Evolutionary conservation across 2,888 invertebrate genomes (phyloP), one percentile per base, ranked within the genome.

Genomic region (Arctia plantaginis): DNA sequence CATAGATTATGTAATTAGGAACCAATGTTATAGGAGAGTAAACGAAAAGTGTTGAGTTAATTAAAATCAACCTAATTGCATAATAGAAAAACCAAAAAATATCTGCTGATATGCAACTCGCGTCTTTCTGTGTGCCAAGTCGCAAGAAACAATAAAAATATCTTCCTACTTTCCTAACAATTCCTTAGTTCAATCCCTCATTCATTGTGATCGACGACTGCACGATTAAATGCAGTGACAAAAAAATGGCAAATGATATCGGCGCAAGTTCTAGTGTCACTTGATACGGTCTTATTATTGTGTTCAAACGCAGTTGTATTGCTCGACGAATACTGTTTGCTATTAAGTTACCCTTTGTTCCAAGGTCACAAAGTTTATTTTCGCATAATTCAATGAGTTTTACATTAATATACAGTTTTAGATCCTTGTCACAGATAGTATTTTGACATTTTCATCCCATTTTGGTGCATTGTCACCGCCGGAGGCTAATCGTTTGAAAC

Each of bases 401-500:
- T 55, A 76, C 74, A 65, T 33, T 72, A 73, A 79, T 82, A 77
- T 71, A 79, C 74, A 78, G 76, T 84, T 87, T 88, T 86, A 92
- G 94, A 94, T 94, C 85, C 91, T 90, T 88, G 86, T 86, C 84
- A 82, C 82, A 93, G 94, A 95, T 95, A 92, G 93, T 93, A 94
- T 94, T 94, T 94, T 95, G 95, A 94, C 95, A 92, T 95, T 94
- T 94, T 93, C 93, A 95, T 95, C 94, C 94, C 86, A 93, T 95
- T 94, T 92, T 89, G 89, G 81, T 81, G 90, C 86, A 92, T 93
- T 91, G 92, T 92, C 88, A 88, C 86, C 89, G 91, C 90, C 86
- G 75, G 85, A 79, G 93, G 93, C 91, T 93, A 94, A 95, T 95
- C 93, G 93, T 86, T 91, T 82, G 93, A 89, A 93, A 93, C 83